Conservation (phyloP, 2,797 vertebrate species). For the Choloepus didactylus region DNA sequence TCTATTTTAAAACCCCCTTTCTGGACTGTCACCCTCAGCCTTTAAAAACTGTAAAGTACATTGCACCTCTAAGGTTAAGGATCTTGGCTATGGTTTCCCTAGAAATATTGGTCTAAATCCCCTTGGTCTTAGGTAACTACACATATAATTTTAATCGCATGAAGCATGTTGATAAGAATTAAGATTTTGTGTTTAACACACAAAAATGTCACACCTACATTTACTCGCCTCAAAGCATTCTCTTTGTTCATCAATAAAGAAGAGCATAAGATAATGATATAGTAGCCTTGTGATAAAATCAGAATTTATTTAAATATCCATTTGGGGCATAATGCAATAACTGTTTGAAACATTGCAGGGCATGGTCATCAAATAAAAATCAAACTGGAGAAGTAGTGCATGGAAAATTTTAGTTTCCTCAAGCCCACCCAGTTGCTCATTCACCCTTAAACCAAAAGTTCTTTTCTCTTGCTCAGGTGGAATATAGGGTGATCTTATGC, state of each 20-base stretch:
- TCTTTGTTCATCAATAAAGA: not conserved
- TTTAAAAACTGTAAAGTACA: not conserved
- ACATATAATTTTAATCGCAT: not conserved
- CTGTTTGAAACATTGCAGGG: conserved; percentile 11
- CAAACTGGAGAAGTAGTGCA: not conserved
- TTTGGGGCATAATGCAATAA: not conserved
- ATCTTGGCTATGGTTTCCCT: not conserved
- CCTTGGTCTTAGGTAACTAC: not conserved
- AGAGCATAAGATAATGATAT: conserved; percentile 11
- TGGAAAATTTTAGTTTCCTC: conserved; percentile 33
- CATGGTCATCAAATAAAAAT: conserved; percentile 46
- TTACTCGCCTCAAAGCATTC: not conserved
- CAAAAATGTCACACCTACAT: not conserved
- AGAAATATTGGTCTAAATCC: not conserved
- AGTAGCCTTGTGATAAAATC: conserved; percentile 1
- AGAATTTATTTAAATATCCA: not conserved
- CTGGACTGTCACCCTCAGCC: not conserved
- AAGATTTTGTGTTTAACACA: not conserved
- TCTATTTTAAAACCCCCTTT: conserved; percentile 39
- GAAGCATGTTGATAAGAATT: not conserved
- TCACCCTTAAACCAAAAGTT: not conserved
- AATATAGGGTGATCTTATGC: not conserved
- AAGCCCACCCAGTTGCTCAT: not conserved
- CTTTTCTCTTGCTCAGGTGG: conserved; percentile 12
- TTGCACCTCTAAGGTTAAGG: not conserved